Base-by-base conservation (phyloP, 1,140 invertebrate species). In the Philaenus spumarius region DNA sequence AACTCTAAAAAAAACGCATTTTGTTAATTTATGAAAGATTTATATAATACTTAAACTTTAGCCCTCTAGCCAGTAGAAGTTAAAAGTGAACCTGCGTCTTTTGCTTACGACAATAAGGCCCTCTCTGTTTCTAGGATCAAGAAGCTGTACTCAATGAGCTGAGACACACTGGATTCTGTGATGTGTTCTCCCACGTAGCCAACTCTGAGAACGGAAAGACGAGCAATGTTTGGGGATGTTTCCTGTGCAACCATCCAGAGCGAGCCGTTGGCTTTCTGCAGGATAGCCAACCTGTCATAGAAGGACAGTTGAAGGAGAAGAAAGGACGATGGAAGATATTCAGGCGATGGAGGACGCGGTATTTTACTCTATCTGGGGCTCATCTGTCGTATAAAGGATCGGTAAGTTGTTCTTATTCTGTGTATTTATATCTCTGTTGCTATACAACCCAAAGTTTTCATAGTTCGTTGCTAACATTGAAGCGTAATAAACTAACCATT, bases 221-320 rank as follows among this genome's bases (percentile, higher is more conserved):
- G 55, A 76, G 73, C 50, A 77, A 68, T 26, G 67, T 67, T 64
- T 94, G 91, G 90, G 85, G 85, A 20, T 95, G 90, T 73, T 93
- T 93, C 72, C 78, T 93, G 54, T 97, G 93, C 72, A 90, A 90
- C 69, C 89, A 94, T 75, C 93, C 93, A 1, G 92, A 96, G 67
- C 81, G 87, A 68, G 88, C 91, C 14, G 79, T 84, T 17, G 87
- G 85, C 5, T 90, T 93, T 70, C 73, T 93, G 15, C 80, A 86
- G 66, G 85, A 83, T 66, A 80, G 82, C 40, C 78, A 82, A 68
- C 87, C 87, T 46, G 85, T 90, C 56, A 89, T 92, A 58, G 84
- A 96, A 78, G 94, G 93, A 1, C 90, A 93, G 71, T 73, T 97
- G 15, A 96, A 96, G 75, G 93, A 97, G 76, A 96, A 96, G 75